A percentile compares a stretch with the other conserved stretches of the same genome.
phyloP scores from a whole-genome alignment of 2,113 vertebrate genomes.

The Callorhinus ursinus region DNA sequence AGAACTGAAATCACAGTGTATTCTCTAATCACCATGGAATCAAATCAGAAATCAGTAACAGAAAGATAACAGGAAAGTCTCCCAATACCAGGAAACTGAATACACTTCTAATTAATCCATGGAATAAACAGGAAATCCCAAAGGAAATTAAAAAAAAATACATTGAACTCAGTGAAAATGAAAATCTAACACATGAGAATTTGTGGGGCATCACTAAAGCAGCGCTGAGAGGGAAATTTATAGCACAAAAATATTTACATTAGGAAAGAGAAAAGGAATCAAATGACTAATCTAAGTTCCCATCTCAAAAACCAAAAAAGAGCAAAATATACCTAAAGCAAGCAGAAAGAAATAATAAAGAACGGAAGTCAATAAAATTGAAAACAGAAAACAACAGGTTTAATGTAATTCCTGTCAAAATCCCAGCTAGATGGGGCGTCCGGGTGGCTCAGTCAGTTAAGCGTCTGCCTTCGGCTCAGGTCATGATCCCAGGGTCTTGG shows the following conservation, averaged over 20 bases:
- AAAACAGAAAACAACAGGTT: not conserved
- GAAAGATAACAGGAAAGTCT: not conserved
- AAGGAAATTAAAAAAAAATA: not conserved
- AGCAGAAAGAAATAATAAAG: not conserved
- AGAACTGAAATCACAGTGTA: not conserved
- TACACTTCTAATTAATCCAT: not conserved
- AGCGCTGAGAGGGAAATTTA: not conserved
- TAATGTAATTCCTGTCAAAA: not conserved
- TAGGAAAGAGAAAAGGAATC: not conserved
- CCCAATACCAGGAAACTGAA: not conserved
- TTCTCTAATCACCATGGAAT: not conserved
- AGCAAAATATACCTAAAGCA: not conserved
- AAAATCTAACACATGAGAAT: not conserved
- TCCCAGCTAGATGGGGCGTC: not conserved
- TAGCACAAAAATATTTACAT: not conserved
- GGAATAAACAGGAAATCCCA: not conserved
- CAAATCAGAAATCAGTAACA: not conserved
- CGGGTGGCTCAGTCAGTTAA: not conserved
- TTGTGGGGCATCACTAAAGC: not conserved
- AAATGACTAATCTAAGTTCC: not conserved
- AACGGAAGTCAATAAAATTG: not conserved
- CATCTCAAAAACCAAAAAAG: not conserved
- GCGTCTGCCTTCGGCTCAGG: not conserved
- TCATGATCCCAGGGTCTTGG: not conserved
- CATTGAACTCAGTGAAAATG: not conserved